Evolutionary conservation across 2,888 invertebrate species (phyloP), one percentile per base, ranked within the genome.

Genomic region (Euzetes globulus): DNA sequence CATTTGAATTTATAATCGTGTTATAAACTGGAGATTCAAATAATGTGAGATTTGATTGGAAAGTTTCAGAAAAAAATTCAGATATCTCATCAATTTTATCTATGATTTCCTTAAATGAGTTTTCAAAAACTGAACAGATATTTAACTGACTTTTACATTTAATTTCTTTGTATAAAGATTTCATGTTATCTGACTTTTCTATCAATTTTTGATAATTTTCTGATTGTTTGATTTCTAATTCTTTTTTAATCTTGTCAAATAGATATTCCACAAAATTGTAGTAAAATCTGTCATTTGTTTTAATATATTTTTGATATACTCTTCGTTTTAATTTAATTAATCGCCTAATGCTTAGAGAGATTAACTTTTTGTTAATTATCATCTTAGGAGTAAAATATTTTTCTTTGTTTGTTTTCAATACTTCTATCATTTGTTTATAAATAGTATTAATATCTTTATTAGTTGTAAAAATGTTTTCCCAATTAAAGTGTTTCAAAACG

Each of bases 131-230:
- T 19, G 33, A 37, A 17, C 7, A n/a, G 2, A 19, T 6, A 29
- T 29, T n/a, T 37, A 3, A 17, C 4, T 25, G 19, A n/a, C 19
- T 37, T 7, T 65, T 65, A 11, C 6, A 4, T 37, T 60, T 60
- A 13, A 60, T n/a, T 37, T 65, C 9, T 37, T 37, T 65, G 11
- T 65, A 65, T 13, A 65, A 19, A 37, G 1, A n/a, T 65, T 65
- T 65, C 25, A 65, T 6, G 37, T 65, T 65, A 37, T 65, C 37
- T 37, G 65, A 65, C 37, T 65, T 65, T 3, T 33, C n/a, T 11
- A 65, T 37, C 5, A 65, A 4, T 19, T 37, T 19, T 4, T 65
- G 2, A n/a, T 37, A 37, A 7, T n/a, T 17, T 19, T 65, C 7
- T 19, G 65, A 65, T 37, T 37, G n/a, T 37, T 15, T 29, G 5